Evolutionary conservation across 2,797 vertebrate species (phyloP).

Genomic region (Lagodon rhomboides): DNA sequence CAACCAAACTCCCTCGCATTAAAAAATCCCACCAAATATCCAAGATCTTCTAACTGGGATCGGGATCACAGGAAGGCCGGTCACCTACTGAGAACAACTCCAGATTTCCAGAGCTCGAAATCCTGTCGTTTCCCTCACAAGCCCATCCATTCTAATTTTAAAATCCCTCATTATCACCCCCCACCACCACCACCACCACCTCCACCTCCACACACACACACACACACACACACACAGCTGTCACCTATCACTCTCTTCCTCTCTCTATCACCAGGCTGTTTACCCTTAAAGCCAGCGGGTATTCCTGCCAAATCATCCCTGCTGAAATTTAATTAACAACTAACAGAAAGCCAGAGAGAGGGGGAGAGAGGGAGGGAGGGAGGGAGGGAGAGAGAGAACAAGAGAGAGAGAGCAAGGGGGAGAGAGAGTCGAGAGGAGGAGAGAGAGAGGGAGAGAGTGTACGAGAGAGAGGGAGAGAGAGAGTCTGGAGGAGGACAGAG

Average conservation of each 20-base stretch:
- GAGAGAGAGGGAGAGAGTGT: conserved; percentile 1
- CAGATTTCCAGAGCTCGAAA: conserved; percentile 49
- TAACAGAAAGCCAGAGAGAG: conserved; percentile 60
- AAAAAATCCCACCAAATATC: conserved; percentile 26
- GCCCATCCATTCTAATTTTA: conserved; percentile 64
- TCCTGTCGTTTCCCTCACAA: conserved; percentile 45
- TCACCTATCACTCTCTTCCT: conserved; percentile 60
- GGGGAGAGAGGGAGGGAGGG: conserved; percentile 18
- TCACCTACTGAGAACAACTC: conserved; percentile 45
- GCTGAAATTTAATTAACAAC: conserved; percentile 84
- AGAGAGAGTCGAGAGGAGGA: background rate
- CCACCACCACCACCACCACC: conserved; percentile 11
- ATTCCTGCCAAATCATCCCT: conserved; percentile 79
- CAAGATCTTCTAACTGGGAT: conserved; percentile 47
- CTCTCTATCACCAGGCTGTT: conserved; percentile 70
- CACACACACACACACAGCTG: conserved; percentile 42
- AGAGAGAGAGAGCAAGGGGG: conserved; percentile 16
- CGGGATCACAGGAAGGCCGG: conserved; percentile 33
- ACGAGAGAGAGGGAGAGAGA: background rate
- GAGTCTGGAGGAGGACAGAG: background rate
- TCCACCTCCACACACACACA: conserved; percentile 3
- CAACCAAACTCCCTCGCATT: conserved; percentile 4
- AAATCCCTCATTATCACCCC: conserved; percentile 65
- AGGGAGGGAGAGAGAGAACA: background rate
- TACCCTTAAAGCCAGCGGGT: conserved; percentile 75